Base-by-base conservation (phyloP, 2,888 invertebrate genomes). In the Gnatocerus cornutus region DNA sequence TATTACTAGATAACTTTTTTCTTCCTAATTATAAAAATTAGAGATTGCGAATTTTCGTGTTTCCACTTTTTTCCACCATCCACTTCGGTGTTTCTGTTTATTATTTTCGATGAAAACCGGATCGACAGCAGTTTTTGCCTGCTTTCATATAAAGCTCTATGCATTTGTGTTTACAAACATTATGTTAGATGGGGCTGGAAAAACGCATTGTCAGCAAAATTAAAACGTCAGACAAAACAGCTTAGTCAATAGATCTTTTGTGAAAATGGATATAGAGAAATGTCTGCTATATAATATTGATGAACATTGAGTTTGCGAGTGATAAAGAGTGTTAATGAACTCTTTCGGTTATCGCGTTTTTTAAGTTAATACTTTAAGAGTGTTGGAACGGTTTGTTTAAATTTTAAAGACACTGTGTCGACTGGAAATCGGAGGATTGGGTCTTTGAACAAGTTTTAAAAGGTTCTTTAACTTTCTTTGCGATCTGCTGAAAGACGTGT, bases 151-250 rank as follows among this genome's bases (percentile, higher is more conserved):
- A 39, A 39, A 55, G 39, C 14, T 39, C 37, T 21, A 55, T 55
- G 16, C 10, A 58, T 21, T 43, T 29, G 30, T 59, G 59, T 59
- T 59, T 59, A 48, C 37, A 30, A 45, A 30, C 37, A 45, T 45
- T 59, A 59, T 30, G 46, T 29, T 59, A 59, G 59, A 59, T 59
- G 29, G 13, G 46, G 2, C 45, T 12, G 46, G 43, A 59, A 59
- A 45, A 59, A 46, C 46, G 59, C 48, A 59, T 46, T 45, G 59
- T 46, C 43, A 59, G 59, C 59, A 59, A 59, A 59, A 46, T 59
- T 59, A 48, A 59, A 46, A 59, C 33, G 59, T 59, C 33, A 30
- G 43, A 33, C 21, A 46, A 29, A 59, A 48, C 14, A 29, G 37
- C 37, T 62, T 48, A 62, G 50, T 62, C 48, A 39, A 62, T 48